Conservation (phyloP, 2,113 vertebrate genomes). For the Malurus alboscapulatus region DNA sequence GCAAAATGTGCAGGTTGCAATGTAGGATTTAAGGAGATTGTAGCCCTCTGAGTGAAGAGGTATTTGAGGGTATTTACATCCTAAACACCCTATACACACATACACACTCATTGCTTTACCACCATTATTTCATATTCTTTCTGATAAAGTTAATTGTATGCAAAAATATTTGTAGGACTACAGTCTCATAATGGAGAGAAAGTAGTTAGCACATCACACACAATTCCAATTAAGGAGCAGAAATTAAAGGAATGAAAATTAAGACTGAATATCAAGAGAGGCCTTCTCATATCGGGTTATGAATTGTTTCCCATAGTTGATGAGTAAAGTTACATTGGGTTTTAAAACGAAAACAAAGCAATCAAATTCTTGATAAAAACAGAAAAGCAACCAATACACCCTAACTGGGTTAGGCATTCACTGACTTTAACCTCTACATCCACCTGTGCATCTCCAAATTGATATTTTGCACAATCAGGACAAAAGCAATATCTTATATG, state of each 20-base stretch:
- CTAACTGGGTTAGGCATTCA: neutral
- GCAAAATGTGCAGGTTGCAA: neutral
- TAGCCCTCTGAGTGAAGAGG: neutral
- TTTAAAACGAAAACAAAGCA: slow-evolving; percentile 12
- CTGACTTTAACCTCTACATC: fast-evolving
- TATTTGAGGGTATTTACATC: neutral
- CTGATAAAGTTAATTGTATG: neutral
- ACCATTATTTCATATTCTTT: neutral
- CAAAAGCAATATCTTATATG: neutral
- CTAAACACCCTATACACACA: neutral
- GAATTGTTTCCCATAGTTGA: neutral
- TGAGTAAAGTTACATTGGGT: neutral
- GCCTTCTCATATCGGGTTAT: neutral
- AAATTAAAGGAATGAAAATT: slow-evolving; percentile 4
- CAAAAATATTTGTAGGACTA: neutral
- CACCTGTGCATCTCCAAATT: fast-evolving
- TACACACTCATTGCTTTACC: neutral
- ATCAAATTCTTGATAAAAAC: neutral
- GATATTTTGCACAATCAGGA: neutral
- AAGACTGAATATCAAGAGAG: neutral
- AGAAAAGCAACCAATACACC: neutral
- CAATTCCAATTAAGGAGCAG: neutral
- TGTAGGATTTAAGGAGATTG: neutral
- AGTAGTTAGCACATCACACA: neutral
- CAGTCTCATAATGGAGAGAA: neutral